Percentiles rank a stretch among this genome's conserved stretches.
These are phyloP conservation scores for Hyposoter dolosus DNA, from an alignment of 2,888 invertebrate genomes.

Conservation along the genomic window DNA sequence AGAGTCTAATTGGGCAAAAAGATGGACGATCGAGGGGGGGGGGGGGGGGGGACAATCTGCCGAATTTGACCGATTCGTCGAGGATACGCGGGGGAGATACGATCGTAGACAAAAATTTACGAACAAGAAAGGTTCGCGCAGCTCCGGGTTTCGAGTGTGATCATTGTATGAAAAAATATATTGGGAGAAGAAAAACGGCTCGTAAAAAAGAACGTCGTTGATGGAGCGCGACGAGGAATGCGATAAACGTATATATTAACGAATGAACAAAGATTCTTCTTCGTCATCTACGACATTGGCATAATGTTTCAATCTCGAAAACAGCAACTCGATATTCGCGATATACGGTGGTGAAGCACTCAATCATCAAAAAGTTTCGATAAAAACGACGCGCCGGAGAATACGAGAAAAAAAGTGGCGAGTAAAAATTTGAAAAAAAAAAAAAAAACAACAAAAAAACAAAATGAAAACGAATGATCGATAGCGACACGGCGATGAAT, in stretches of 20 bases:
- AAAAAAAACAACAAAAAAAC: neutral
- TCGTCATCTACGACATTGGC: neutral
- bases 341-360: neutral
- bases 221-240: constrained; percentile 25
- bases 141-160: no score
- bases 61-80: neutral
- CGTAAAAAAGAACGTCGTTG: neutral
- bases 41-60: neutral
- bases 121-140: neutral
- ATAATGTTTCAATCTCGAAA: constrained; percentile 52
- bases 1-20: constrained; percentile 33
- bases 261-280: constrained; percentile 41
- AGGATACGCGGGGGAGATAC: neutral
- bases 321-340: constrained; percentile 22
- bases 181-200: neutral
- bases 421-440: neutral
- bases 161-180: neutral
- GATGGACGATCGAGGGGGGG: constrained; percentile 26
- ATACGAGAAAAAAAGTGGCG: neutral
- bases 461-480: neutral
- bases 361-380: constrained; percentile 4
- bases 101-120: neutral
- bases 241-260: constrained; percentile 25
- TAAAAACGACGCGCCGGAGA: neutral
- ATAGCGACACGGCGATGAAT: neutral